A percentile compares a stretch with the other conserved stretches of the same genome.
These are phyloP conservation scores for Scaptomyza caliginosa DNA, from an alignment of 2,888 invertebrate genomes.

Conservation along the genomic window DNA sequence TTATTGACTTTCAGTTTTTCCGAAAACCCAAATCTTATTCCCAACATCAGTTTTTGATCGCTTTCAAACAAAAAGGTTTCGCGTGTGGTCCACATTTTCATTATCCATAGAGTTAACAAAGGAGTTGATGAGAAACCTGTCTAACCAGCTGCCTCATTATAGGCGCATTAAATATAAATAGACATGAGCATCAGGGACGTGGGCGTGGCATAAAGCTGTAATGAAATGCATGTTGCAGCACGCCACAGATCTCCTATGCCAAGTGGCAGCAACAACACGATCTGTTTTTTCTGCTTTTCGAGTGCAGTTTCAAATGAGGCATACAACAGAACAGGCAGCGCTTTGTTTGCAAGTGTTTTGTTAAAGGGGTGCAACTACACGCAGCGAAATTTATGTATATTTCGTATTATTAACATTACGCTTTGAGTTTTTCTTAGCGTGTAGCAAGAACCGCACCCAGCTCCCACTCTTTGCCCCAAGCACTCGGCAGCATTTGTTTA, in stretches of 20 bases:
- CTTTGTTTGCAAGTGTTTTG: slow-evolving; percentile 28
- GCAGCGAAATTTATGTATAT: slow-evolving; percentile 9
- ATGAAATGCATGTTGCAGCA: slow-evolving; percentile 25
- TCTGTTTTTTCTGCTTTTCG: not conserved
- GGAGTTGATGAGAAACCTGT: slow-evolving; percentile 28
- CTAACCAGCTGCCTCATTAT: slow-evolving; percentile 39
- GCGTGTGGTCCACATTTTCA: slow-evolving; percentile 48
- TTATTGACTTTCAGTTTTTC: slow-evolving; percentile 37
- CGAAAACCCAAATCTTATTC: not conserved
- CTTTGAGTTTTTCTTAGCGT: not conserved
- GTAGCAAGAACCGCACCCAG: not conserved
- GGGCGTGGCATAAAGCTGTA: not conserved
- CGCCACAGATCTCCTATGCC: slow-evolving; percentile 9
- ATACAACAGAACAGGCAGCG: slow-evolving; percentile 31
- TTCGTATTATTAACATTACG: too few relatives aligned
- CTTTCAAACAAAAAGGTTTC: slow-evolving; percentile 13
- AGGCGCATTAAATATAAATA: slow-evolving; percentile 18
- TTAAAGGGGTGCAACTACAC: slow-evolving; percentile 20
- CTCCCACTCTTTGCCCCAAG: not conserved
- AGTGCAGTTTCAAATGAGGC: slow-evolving; percentile 42
- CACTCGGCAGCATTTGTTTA: slow-evolving; percentile 28
- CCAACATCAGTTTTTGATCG: slow-evolving; percentile 25
- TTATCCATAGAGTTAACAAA: slow-evolving; percentile 2
- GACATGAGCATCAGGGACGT: not conserved
- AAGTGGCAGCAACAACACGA: slow-evolving; percentile 4